phyloP scores from a whole-genome alignment of 2,797 vertebrate species.

The Bradypus variegatus region DNA sequence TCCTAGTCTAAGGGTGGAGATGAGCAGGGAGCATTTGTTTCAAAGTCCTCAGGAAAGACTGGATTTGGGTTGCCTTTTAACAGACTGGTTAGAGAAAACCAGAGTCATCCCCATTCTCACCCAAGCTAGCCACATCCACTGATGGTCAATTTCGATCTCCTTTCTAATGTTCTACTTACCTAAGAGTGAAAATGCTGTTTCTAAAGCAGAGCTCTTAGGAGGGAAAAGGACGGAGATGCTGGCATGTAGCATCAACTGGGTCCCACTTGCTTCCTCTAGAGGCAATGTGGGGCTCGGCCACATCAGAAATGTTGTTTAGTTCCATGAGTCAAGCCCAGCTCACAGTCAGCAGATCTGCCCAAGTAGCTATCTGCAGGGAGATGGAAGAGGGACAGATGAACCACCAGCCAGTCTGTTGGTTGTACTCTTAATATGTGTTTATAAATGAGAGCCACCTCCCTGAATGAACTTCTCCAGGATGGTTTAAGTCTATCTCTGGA shows the following conservation, averaged over 20 bases:
- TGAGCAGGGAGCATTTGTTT: background rate
- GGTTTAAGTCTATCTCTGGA: slow-evolving; percentile 10
- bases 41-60: background rate
- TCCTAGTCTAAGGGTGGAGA: background rate
- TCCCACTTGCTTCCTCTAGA: slow-evolving; percentile 20
- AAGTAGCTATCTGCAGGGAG: background rate
- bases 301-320: slow-evolving; percentile 18
- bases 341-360: background rate
- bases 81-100: background rate
- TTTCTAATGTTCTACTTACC: background rate
- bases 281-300: background rate
- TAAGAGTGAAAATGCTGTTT: background rate
- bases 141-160: background rate
- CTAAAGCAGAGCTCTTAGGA: slow-evolving; percentile 20
- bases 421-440: slow-evolving; percentile 22
- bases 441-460: background rate
- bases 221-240: background rate
- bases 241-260: no score
- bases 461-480: background rate
- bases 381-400: background rate
- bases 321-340: slow-evolving; percentile 30
- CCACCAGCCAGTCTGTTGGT: background rate
- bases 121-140: background rate
- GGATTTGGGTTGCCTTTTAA: background rate
- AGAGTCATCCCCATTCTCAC: background rate